These are phyloP conservation scores for Allophyes oxyacanthae DNA, from an alignment of 2,888 invertebrate genomes.

Conservation along the genomic window DNA sequence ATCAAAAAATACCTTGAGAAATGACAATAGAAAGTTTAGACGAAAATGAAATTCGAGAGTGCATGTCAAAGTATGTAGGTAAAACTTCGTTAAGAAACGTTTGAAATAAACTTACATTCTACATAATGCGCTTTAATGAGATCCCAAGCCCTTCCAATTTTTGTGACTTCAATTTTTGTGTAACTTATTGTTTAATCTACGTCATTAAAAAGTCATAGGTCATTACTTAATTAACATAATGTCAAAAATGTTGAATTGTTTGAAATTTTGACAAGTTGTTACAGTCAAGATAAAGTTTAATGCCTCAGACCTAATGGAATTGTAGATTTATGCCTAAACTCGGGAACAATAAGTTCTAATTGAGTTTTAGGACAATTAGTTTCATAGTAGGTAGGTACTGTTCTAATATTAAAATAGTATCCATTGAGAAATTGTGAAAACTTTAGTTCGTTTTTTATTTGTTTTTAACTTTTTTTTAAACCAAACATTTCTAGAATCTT, in stretches of 20 bases:
- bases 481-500: too few relatives aligned
- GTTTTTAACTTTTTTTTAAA: conserved; percentile 12
- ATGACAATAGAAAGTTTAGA: conserved; percentile 47
- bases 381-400: too few relatives aligned
- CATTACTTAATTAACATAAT: conserved; percentile 4
- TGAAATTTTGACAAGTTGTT: conserved; percentile 18
- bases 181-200: conserved; percentile 2
- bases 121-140: too few relatives aligned
- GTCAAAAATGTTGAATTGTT: conserved; percentile 2
- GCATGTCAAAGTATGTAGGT: conserved; percentile 36
- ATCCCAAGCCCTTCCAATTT: too few relatives aligned
- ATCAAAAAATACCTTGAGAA: conserved; percentile 30
- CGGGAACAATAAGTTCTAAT: conserved; percentile 33
- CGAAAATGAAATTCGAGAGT: conserved; percentile 3
- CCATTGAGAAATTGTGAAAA: conserved; percentile 10
- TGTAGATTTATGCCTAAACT: conserved; percentile 13
- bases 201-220: conserved; percentile 1
- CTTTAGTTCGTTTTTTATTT: conserved; percentile 32
- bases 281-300: conserved; percentile 22
- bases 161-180: background rate
- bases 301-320: conserved; percentile 14
- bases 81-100: conserved; percentile 22
- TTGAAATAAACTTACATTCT: conserved; percentile 5
- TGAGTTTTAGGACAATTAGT: conserved; percentile 19
- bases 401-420: too few relatives aligned